Evolutionary conservation across 2,113 vertebrate species (phyloP).

Genomic region (Pomatostomus ruficeps): DNA sequence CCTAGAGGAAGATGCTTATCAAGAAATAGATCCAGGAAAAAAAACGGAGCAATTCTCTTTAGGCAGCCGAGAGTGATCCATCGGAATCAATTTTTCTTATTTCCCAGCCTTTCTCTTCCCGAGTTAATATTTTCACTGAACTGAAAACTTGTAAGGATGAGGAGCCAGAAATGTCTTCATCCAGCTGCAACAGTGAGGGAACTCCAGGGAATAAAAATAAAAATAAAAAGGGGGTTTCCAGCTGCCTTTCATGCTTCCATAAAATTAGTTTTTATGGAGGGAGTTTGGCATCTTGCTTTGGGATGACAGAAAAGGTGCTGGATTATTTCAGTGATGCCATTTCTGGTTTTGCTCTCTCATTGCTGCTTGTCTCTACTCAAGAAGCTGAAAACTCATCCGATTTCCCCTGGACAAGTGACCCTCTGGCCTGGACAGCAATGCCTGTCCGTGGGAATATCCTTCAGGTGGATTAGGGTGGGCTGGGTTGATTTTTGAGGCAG

Average conservation of each 20-base stretch:
- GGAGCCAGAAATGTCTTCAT: not conserved
- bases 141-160: not conserved
- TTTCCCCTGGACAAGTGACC: not conserved
- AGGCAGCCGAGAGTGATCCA: not conserved
- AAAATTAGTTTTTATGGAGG: not conserved
- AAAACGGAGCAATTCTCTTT: not conserved
- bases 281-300: not conserved
- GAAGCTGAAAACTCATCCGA: not conserved
- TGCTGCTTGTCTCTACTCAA: not conserved
- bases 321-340: not conserved
- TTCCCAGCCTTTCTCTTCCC: not conserved
- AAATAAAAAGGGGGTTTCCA: not conserved
- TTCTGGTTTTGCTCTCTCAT: not conserved
- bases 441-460: not conserved
- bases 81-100: not conserved
- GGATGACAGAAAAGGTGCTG: not conserved
- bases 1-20: not conserved
- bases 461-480: not conserved
- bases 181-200: not conserved
- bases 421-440: not conserved
- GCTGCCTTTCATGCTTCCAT: not conserved
- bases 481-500: not conserved
- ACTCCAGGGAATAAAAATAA: not conserved
- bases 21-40: not conserved
- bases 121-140: not conserved